Base-by-base conservation (phyloP, 2,797 vertebrate genomes). In the Hirundo rustica region DNA sequence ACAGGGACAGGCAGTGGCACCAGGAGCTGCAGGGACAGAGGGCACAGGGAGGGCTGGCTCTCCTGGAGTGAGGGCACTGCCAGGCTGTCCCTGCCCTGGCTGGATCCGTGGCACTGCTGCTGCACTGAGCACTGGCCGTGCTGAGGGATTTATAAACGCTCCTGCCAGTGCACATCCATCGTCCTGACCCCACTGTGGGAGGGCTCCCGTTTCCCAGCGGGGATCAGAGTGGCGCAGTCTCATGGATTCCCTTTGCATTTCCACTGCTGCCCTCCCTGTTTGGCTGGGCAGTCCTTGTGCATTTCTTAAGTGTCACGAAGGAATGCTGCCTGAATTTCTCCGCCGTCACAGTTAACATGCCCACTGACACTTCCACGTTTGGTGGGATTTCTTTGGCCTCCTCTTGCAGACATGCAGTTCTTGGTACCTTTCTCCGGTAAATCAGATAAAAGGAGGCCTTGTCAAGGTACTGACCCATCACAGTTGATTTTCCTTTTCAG, bases 171-270 rank as follows among this genome's bases (percentile, higher is more conserved):
- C 34, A 42, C 44, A 14, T 11, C 11, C 38, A 26, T 26, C 14
- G 42, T 21, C 65, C 50, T 62, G 79, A 38, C 14, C 17, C n/a
- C 15, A 2, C 16, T 12, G 9, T 2, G 8, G 11, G 65, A 58
- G 18, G 7, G 38, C 27, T 11, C 47, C 0, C 1, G 14, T 11
- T 30, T 36, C 53, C 57, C 53, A 38, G 4, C 0, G 27, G 54
- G 36, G 48, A 22, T 15, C 9, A 13, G 45, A 53, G 4, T 6
- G 22, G 16, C n/a, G 36, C 57, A 17, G 3, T 10, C 57, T 12
- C 6, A 1, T 10, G 7, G 8, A 15, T 62, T 72, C 53, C 17
- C 6, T 44, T 38, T 34, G 6, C 27, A 3, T 72, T 89, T 50
- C 38, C 21, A 9, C 25, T 64, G 29, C 32, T 50, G 27, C 32